Conservation (phyloP, 2,888 invertebrate genomes). For the Aethes cnicana region DNA sequence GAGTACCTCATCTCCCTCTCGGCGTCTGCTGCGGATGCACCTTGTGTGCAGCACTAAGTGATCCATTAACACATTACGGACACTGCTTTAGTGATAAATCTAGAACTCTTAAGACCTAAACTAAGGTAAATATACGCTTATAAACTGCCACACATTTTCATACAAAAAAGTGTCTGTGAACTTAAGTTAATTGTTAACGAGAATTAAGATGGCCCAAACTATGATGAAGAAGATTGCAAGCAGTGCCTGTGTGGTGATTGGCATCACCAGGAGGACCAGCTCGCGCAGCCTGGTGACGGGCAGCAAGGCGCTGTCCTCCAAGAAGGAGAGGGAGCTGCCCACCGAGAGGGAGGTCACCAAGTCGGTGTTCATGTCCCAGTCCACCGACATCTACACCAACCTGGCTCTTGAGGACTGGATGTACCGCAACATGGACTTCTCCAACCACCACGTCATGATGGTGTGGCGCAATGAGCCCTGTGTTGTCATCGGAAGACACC, state of each 20-base stretch:
- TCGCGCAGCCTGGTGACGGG: conserved; percentile 58
- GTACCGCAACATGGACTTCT: conserved; percentile 92
- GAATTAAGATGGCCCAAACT: conserved; percentile 70
- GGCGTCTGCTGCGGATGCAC: conserved; percentile 86
- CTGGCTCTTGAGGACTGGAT: conserved; percentile 98
- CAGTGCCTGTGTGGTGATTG: conserved; percentile 65
- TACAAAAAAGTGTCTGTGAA: conserved; percentile 73
- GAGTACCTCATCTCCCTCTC: conserved; percentile 92
- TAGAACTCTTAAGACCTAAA: conserved; percentile 42
- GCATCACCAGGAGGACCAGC: conserved; percentile 65
- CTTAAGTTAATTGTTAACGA: conserved; percentile 38
- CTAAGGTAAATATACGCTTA: conserved; percentile 59
- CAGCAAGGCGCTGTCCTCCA: conserved; percentile 48
- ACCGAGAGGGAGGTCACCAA: conserved; percentile 85
- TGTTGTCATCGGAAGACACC: conserved; percentile 97
- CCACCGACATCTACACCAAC: conserved; percentile 94
- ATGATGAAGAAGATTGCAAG: conserved; percentile 72
- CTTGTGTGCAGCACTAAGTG: conserved; percentile 56
- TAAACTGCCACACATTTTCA: conserved; percentile 61
- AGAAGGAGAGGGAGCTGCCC: conserved; percentile 56
- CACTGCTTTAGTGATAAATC: conserved; percentile 46
- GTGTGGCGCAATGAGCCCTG: conserved; percentile 97
- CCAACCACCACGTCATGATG: conserved; percentile 91
- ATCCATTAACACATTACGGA: conserved; percentile 50
- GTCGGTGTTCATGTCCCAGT: conserved; percentile 95